These are phyloP conservation scores for Perdita meconis DNA, from an alignment of 2,888 invertebrate genomes.

Conservation along the genomic window DNA sequence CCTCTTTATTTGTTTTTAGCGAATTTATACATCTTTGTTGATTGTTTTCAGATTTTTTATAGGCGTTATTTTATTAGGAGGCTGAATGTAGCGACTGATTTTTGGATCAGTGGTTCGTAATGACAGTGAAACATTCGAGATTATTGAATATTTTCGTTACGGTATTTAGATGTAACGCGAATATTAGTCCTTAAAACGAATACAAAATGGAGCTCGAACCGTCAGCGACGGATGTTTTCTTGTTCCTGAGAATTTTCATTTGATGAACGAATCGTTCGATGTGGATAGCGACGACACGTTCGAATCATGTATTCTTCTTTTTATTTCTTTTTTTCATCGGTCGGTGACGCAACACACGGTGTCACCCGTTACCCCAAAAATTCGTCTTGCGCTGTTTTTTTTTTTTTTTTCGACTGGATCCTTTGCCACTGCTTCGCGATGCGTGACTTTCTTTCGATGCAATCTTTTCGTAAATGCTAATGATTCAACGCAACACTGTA, in stretches of 20 bases:
- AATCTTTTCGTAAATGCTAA: conserved; percentile 59
- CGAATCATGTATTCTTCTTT: not conserved
- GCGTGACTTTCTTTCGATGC: conserved; percentile 53
- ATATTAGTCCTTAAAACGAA: conserved; percentile 17
- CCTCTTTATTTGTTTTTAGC: conserved; percentile 61
- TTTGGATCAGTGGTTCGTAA: conserved; percentile 9
- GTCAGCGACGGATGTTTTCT: not conserved
- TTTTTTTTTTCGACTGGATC: conserved; percentile 17
- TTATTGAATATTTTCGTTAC: conserved; percentile 16
- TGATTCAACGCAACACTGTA: conserved; percentile 21
- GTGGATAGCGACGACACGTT: conserved; percentile 3
- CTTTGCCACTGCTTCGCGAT: conserved; percentile 19
- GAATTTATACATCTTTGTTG: conserved; percentile 59
- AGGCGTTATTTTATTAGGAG: conserved; percentile 49
- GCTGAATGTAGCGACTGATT: conserved; percentile 38
- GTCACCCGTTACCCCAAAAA: conserved; percentile 34
- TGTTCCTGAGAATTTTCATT: conserved; percentile 2
- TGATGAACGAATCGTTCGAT: conserved; percentile 11
- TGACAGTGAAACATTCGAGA: conserved; percentile 5
- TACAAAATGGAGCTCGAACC: conserved; percentile 9
- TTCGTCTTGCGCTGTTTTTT: conserved; percentile 39
- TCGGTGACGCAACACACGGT: conserved; percentile 20
- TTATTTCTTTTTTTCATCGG: conserved; percentile 4
- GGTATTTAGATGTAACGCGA: conserved; percentile 12
- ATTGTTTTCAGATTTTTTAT: conserved; percentile 61